These are phyloP conservation scores for Caenorhabditis afra DNA, from an alignment of 2,888 invertebrate species.

Conservation along the genomic window DNA sequence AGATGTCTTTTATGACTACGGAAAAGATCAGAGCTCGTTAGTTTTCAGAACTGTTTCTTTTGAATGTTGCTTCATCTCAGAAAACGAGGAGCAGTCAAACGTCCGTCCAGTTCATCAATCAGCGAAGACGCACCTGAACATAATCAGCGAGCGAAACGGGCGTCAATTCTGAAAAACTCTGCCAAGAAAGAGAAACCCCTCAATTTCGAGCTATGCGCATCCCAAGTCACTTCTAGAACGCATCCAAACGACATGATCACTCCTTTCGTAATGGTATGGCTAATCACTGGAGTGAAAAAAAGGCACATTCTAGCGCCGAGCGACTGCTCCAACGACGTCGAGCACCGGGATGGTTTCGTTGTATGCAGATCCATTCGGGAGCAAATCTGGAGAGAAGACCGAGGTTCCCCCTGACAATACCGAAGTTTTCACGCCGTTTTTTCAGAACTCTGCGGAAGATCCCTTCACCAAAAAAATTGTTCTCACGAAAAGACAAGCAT, in stretches of 20 bases:
- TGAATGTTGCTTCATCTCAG: background rate
- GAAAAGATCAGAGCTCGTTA: slow-evolving; percentile 7
- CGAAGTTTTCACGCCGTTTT: no score
- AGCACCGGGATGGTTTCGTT: slow-evolving; percentile 8
- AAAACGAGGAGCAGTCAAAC: slow-evolving; percentile 22
- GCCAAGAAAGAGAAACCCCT: slow-evolving; percentile 7
- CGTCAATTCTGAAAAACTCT: slow-evolving; percentile 20
- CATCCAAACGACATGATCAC: slow-evolving; percentile 38
- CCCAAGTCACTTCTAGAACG: slow-evolving; percentile 37
- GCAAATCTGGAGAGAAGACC: background rate
- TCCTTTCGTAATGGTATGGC: slow-evolving; percentile 51
- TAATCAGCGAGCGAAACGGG: slow-evolving; percentile 17
- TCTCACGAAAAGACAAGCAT: slow-evolving; percentile 27
- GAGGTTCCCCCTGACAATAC: background rate
- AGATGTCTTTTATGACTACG: slow-evolving; percentile 45
- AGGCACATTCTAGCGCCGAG: slow-evolving; percentile 51
- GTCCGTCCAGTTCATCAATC: background rate
- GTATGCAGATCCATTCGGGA: slow-evolving; percentile 41
- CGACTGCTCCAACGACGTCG: slow-evolving; percentile 23
- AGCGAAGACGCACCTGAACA: background rate
- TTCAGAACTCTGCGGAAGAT: slow-evolving; percentile 21
- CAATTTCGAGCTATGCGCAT: slow-evolving; percentile 26
- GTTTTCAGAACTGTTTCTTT: background rate
- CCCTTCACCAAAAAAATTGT: slow-evolving; percentile 43
- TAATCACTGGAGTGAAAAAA: no score